Percentiles rank a stretch among this genome's conserved stretches.
phyloP scores from a whole-genome alignment of 2,797 vertebrate genomes.

The Etheostoma nigrum region DNA sequence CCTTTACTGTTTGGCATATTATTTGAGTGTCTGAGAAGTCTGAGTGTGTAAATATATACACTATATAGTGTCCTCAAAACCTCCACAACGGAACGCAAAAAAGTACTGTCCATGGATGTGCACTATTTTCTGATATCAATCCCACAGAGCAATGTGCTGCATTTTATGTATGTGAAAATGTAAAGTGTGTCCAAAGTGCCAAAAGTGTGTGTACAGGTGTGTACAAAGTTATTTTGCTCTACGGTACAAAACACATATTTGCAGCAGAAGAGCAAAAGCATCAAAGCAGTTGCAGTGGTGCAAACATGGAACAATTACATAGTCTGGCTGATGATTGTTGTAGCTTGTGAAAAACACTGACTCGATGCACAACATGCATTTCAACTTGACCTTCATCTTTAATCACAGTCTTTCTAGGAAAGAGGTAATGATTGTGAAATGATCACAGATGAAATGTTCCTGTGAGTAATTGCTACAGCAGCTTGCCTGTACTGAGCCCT shows the following conservation, averaged over 20 bases:
- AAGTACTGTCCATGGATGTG: too few species aligned
- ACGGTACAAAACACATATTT: background rate
- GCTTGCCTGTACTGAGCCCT: conserved; percentile 15
- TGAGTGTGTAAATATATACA: too few species aligned
- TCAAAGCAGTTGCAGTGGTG: background rate
- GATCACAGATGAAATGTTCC: conserved; percentile 64
- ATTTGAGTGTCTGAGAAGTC: too few species aligned
- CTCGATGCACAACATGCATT: background rate
- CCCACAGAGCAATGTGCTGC: too few species aligned
- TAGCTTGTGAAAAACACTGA: background rate
- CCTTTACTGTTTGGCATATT: too few species aligned
- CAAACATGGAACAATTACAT: background rate
- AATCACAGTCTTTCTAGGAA: conserved; percentile 8
- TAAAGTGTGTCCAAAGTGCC: too few species aligned
- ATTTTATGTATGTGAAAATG: too few species aligned
- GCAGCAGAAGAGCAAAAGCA: background rate
- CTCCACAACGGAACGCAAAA: too few species aligned
- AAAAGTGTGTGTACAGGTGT: background rate
- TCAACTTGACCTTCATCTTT: conserved; percentile 34
- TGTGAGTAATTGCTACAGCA: conserved; percentile 5
- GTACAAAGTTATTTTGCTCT: background rate
- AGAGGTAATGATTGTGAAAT: conserved; percentile 40
- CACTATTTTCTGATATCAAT: too few species aligned
- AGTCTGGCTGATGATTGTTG: background rate
- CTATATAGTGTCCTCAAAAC: too few species aligned